These are phyloP conservation scores for Heterohyrax brucei DNA, from an alignment of 2,797 vertebrate genomes.

Conservation along the genomic window DNA sequence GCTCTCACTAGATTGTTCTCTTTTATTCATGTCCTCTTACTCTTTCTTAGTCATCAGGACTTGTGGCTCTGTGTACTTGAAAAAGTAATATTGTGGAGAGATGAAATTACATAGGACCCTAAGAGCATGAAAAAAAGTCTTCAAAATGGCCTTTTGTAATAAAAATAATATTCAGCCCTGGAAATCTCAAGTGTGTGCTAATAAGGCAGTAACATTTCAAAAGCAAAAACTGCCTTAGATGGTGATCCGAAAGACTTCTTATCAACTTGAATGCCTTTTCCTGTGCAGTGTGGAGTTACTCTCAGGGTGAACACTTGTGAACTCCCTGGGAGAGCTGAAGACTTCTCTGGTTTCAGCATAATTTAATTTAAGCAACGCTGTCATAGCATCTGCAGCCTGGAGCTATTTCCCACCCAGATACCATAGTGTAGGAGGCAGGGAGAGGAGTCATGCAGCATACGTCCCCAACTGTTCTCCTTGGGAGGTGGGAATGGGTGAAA, in stretches of 20 bases:
- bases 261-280: conserved; percentile 89
- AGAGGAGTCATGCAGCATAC: background rate
- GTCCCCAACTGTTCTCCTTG: conserved; percentile 64
- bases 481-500: conserved; percentile 30
- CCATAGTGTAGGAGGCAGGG: conserved; percentile 83
- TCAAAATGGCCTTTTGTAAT: conserved; percentile 82
- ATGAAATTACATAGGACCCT: conserved; percentile 80
- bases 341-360: conserved; percentile 83
- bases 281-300: conserved; percentile 90
- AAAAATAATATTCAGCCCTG: conserved; percentile 81
- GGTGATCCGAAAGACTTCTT: conserved; percentile 89
- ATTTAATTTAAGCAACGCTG: conserved; percentile 86
- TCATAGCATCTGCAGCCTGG: conserved; percentile 87
- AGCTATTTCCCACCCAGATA: conserved; percentile 88
- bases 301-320: conserved; percentile 90
- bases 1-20: background rate
- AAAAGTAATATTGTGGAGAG: conserved; percentile 71
- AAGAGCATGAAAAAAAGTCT: conserved; percentile 76
- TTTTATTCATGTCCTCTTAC: conserved; percentile 14
- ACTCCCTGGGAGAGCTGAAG: conserved; percentile 89
- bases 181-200: conserved; percentile 83
- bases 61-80: conserved; percentile 30
- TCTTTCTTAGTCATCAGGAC: conserved; percentile 55
- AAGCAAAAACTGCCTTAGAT: conserved; percentile 84
- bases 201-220: conserved; percentile 86